These are phyloP conservation scores for Prietella phreatophila DNA, from an alignment of 2,113 vertebrate genomes.

Conservation along the genomic window DNA sequence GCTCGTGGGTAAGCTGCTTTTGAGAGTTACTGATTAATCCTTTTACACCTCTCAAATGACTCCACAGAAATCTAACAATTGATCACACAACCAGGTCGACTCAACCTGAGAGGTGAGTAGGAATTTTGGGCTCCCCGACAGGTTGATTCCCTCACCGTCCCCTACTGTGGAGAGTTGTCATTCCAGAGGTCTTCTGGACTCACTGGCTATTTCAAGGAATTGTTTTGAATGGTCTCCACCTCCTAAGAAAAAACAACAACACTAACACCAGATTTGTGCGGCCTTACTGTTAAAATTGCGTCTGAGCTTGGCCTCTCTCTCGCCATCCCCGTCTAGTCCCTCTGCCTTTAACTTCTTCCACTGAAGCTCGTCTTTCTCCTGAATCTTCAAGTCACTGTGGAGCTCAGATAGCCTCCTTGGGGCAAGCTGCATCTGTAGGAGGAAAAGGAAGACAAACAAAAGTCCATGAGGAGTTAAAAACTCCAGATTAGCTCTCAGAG, in stretches of 20 bases:
- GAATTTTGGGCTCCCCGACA: background rate
- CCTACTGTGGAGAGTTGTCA: background rate
- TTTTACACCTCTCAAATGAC: background rate
- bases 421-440: constrained; percentile 80
- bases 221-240: background rate
- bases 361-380: constrained; percentile 90
- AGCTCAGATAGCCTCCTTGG: constrained; percentile 85
- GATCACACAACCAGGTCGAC: background rate
- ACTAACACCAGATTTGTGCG: background rate
- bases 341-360: constrained; percentile 94
- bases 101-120: background rate
- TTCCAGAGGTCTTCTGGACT: background rate
- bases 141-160: background rate
- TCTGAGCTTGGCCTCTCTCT: constrained; percentile 84
- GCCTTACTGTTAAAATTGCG: constrained; percentile 78
- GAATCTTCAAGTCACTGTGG: constrained; percentile 92
- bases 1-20: background rate
- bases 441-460: background rate
- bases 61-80: background rate
- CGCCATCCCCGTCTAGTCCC: constrained; percentile 86
- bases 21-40: constrained; percentile 14
- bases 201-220: background rate
- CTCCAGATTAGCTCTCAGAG: background rate
- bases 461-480: background rate
- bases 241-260: background rate